Percentiles rank a stretch among this genome's conserved stretches.
phyloP scores from a whole-genome alignment of 2,888 invertebrate species.

The Brachyopa scutellaris region DNA sequence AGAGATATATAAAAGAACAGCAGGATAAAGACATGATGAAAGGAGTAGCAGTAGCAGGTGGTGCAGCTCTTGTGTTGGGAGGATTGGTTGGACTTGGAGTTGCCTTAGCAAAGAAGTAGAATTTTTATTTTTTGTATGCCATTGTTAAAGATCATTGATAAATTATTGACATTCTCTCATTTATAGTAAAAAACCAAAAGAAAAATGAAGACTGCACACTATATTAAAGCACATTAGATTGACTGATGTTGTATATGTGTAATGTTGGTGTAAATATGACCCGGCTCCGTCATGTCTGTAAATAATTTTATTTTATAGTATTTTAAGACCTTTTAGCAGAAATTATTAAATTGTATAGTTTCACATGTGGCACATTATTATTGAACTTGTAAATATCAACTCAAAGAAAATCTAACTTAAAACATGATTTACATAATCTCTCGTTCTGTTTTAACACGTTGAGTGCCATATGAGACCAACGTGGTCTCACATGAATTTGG shows the following conservation, averaged over 20 bases:
- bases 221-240: slow-evolving; percentile 14
- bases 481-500: no score
- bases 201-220: slow-evolving; percentile 60
- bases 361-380: not conserved
- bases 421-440: no score
- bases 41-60: slow-evolving; percentile 94
- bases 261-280: slow-evolving; percentile 45
- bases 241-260: slow-evolving; percentile 6
- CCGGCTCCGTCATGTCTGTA: slow-evolving; percentile 27
- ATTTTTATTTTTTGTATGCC: slow-evolving; percentile 40
- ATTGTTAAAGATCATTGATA: slow-evolving; percentile 11
- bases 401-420: no score
- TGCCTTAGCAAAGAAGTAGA: slow-evolving; percentile 86
- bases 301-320: slow-evolving; percentile 45
- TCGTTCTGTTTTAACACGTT: no score
- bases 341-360: slow-evolving; percentile 21
- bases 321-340: slow-evolving; percentile 15
- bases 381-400: slow-evolving; percentile 1
- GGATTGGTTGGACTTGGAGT: slow-evolving; percentile 92
- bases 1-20: slow-evolving; percentile 92
- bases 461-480: no score
- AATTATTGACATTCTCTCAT: slow-evolving; percentile 41
- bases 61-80: slow-evolving; percentile 92
- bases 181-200: slow-evolving; percentile 57
- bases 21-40: slow-evolving; percentile 95